Evolutionary conservation across 2,113 vertebrate genomes (phyloP), one percentile per base, ranked within the genome.

Genomic region (Hippocampus guttulatus): DNA sequence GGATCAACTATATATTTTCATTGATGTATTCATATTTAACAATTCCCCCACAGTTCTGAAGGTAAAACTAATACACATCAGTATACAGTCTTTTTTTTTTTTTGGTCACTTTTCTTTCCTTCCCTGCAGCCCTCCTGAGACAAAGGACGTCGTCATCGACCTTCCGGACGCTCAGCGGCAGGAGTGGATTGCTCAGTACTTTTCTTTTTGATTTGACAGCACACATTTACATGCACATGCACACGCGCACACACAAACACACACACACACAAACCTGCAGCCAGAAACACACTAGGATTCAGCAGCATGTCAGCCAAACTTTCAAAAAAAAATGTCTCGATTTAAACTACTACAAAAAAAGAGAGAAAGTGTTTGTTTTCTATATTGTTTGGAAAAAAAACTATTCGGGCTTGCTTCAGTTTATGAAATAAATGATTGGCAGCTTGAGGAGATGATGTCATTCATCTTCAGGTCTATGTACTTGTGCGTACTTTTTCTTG

Each of bases 161-260:
- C 94, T 95, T 77, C 91, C 96, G 58, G 97, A 98, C 68, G 89
- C 94, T 45, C 96, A 99, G 67, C 95, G 94, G 86, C 96, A 99
- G 91, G 97, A 98, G 90, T 98, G 97, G 96, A 94, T 98, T 81
- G 96, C 97, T 89, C 95, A 96, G 57, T 99, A 98, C 92, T 99
- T 98, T 93, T 97, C 96, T 7, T 99, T 99, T 93, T 99, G 95
- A 99, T 88, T 38, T 81, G 90, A 87, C 87, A 47, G 47, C 64
- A 27, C 87, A 82, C 92, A 86, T 78, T 81, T 91, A 77, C 75
- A 75, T 77, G 71, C 79, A 45, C 43, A 47, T 2, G 7, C 63
- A 25, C 87, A 83, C 92, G 85, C 78, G 81, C 91, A 78, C 74
- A 75, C 80, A 75, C 78, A 86, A 10, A 55, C 92, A 85, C 79